Percentiles rank a stretch among this genome's conserved stretches.
These are phyloP conservation scores for Caenorhabditis latens DNA, from an alignment of 1,140 invertebrate species.

Conservation along the genomic window DNA sequence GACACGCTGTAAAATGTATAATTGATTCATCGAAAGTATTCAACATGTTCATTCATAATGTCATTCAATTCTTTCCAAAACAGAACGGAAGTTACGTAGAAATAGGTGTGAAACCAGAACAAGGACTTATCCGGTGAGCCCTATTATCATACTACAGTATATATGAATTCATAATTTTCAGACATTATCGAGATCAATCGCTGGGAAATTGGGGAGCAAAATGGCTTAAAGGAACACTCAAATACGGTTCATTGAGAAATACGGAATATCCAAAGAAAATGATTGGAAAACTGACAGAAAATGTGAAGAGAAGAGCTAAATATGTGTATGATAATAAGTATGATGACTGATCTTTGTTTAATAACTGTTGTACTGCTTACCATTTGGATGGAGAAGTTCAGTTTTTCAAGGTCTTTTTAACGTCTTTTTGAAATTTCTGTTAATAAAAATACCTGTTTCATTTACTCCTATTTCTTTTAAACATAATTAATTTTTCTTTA, in stretches of 20 bases:
- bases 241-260: not conserved
- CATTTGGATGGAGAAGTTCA: not conserved
- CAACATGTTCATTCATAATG: constrained; percentile 7
- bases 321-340: constrained; percentile 3
- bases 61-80: not conserved
- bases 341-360: too few relatives aligned
- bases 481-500: too few relatives aligned
- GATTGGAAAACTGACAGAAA: not conserved
- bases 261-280: not conserved
- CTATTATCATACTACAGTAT: not conserved
- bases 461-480: too few relatives aligned
- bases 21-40: constrained; percentile 4
- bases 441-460: too few relatives aligned
- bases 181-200: not conserved
- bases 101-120: not conserved
- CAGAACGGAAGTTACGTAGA: not conserved
- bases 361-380: too few relatives aligned
- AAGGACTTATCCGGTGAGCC: constrained; percentile 13
- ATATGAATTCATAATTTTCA: not conserved
- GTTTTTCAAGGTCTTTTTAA: too few relatives aligned
- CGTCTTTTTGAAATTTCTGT: too few relatives aligned
- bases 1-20: constrained; percentile 43
- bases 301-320: constrained; percentile 16
- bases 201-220: not conserved
- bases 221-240: not conserved